Base-by-base conservation (phyloP, 2,113 vertebrate species). In the Rhinolophus ferrumequinum region DNA sequence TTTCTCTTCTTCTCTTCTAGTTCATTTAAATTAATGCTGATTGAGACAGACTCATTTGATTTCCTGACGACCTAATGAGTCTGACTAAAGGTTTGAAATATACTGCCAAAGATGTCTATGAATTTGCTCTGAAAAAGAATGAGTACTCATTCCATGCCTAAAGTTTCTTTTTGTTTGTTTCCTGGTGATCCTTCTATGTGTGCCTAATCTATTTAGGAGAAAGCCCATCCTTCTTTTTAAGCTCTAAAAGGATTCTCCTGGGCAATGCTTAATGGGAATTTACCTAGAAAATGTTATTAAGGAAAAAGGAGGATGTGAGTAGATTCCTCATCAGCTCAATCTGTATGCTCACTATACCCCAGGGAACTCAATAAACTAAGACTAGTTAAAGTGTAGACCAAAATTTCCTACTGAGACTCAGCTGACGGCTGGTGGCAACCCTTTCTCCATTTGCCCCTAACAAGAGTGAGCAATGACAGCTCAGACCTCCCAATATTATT, bases 201-300 rank as follows among this genome's bases (percentile, higher is more conserved):
- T 50, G 64, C 79, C 38, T 86, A 93, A 92, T 94, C 56, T 85
- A 41, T 52, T 97, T 87, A 88, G 11, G 24, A 86, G 22, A 67
- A 85, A 35, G 30, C 4, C 33, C 76, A 72, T 52, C 47, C 33
- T 18, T 88, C 62, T 67, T 26, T 80, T 87, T 93, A 79, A 92
- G 22, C 69, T 86, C 28, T 66, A 33, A 69, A 24, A 83, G 15
- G 24, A 84, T 76, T 92, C 44, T 62, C 52, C 26, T 83, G 62
- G 62, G 75, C 52, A 88, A 54, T 79, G 28, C 38, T 94, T 93
- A 94, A 75, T 87, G 58, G 28, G 22, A 80, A 97, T 95, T 96
- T 95, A 76, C 62, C 64, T 90, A 73, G 96, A 90, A 93, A 97
- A 92, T 94, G 38, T 94, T 90, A 79, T 94, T 72, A 95, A 79